Conservation (phyloP, 2,888 invertebrate species). For the Allygus modestus region DNA sequence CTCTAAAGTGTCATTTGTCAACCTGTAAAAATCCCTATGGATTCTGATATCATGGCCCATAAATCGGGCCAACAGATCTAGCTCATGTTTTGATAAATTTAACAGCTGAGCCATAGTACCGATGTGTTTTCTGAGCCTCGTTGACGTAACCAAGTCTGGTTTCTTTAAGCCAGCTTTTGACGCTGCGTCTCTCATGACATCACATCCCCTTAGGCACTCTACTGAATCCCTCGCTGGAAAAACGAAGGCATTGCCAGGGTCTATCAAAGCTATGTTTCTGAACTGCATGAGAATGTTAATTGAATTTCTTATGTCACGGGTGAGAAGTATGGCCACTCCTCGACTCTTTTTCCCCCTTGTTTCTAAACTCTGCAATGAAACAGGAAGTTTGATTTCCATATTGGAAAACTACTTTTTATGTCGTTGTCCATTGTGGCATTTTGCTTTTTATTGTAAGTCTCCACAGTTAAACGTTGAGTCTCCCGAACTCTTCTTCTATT, state of each 20-base stretch:
- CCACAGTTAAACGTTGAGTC: constrained; percentile 9
- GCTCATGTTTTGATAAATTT: constrained; percentile 45
- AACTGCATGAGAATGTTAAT: constrained; percentile 24
- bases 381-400: constrained; percentile 46
- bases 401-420: constrained; percentile 15
- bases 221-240: constrained; percentile 10
- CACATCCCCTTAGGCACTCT: constrained; percentile 31
- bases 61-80: not conserved
- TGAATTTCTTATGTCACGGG: constrained; percentile 42
- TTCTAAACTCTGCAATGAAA: constrained; percentile 28
- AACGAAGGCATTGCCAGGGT: constrained; percentile 22
- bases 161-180: constrained; percentile 8
- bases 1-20: constrained; percentile 19
- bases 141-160: constrained; percentile 26
- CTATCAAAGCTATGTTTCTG: not conserved
- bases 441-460: constrained; percentile 43
- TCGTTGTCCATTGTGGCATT: constrained; percentile 37
- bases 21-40: constrained; percentile 48
- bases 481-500: constrained; percentile 53
- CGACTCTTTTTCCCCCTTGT: constrained; percentile 41
- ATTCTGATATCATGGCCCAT: constrained; percentile 35
- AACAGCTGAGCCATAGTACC: constrained; percentile 38
- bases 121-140: constrained; percentile 39
- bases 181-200: constrained; percentile 28
- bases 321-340: constrained; percentile 39